Conservation (phyloP, 2,888 invertebrate genomes). For the Anorthoa munda region DNA sequence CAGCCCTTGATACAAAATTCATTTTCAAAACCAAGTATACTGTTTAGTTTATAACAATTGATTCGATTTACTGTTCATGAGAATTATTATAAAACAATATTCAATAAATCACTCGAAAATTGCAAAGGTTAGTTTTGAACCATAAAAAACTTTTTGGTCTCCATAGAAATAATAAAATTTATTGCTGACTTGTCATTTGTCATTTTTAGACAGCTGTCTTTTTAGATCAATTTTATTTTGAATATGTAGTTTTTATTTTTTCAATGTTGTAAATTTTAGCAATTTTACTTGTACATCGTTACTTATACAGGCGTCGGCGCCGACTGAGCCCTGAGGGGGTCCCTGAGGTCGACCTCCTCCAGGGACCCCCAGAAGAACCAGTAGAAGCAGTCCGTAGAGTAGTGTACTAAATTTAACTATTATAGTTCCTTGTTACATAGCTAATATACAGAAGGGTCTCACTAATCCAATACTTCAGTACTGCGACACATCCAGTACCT, state of each 20-base stretch:
- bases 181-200: neutral
- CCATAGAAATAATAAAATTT: neutral
- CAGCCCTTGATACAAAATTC: too few species aligned
- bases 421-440: neutral
- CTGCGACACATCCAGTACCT: too few species aligned
- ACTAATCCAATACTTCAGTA: too few species aligned
- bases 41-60: neutral
- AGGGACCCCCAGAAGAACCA: neutral
- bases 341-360: neutral
- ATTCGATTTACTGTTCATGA: neutral
- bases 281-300: conserved; percentile 47
- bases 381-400: conserved; percentile 14
- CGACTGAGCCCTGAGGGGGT: neutral
- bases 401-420: conserved; percentile 33
- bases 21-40: neutral
- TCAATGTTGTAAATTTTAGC: conserved; percentile 23
- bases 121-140: neutral
- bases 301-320: conserved; percentile 29
- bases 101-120: neutral
- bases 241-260: conserved; percentile 25
- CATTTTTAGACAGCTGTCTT: conserved; percentile 30
- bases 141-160: conserved; percentile 27
- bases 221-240: conserved; percentile 41
- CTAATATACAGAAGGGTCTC: neutral
- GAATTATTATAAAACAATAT: neutral